Conservation (phyloP, 2,888 invertebrate genomes). For the Therioaphis trifolii region DNA sequence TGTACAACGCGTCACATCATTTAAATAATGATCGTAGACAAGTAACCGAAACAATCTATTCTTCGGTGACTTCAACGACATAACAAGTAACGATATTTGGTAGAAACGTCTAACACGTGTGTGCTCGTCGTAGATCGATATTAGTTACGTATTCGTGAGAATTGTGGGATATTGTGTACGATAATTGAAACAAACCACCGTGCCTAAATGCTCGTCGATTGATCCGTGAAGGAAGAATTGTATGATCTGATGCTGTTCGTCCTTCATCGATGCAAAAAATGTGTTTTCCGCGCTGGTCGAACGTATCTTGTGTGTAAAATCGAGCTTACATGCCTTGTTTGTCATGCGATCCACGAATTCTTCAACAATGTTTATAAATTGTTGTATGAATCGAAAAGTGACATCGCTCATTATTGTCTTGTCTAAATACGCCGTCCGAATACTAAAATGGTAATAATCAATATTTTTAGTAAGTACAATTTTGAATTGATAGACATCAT, state of each 20-base stretch:
- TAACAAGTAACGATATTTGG: not conserved
- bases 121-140: not conserved
- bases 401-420: not conserved
- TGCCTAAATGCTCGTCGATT: not conserved
- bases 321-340: constrained; percentile 11
- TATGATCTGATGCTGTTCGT: not conserved
- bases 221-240: constrained; percentile 23
- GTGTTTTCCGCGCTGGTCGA: not conserved
- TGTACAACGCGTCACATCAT: too few species aligned
- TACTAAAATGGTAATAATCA: too few species aligned
- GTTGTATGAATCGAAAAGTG: not conserved
- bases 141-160: not conserved
- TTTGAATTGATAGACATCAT: too few species aligned
- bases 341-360: not conserved
- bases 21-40: not conserved
- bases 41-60: not conserved
- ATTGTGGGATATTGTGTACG: not conserved
- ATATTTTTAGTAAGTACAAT: too few species aligned
- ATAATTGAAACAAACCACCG: not conserved
- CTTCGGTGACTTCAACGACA: not conserved
- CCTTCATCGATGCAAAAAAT: constrained; percentile 1
- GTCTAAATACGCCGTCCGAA: not conserved
- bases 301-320: constrained; percentile 11
- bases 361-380: not conserved
- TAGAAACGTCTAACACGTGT: not conserved